These are phyloP conservation scores for Miltochrista miniata DNA, from an alignment of 2,888 invertebrate genomes.

Conservation along the genomic window DNA sequence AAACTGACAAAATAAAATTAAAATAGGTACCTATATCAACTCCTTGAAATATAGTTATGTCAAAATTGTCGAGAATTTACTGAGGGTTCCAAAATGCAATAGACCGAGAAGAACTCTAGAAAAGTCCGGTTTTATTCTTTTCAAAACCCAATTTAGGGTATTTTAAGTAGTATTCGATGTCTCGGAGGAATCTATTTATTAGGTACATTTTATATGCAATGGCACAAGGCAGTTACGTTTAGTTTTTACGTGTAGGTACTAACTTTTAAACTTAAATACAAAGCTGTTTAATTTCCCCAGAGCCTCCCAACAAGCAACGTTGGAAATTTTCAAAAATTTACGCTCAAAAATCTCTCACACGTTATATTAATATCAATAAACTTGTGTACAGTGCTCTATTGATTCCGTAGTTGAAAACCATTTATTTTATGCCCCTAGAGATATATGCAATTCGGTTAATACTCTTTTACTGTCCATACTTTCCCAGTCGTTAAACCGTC, in stretches of 20 bases:
- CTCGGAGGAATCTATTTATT: not conserved
- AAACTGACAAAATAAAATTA: too few species aligned
- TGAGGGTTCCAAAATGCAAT: too few species aligned
- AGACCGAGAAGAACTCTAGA: too few species aligned
- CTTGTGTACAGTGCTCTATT: slow-evolving; percentile 17
- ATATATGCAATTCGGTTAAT: slow-evolving; percentile 20
- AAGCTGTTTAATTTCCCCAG: slow-evolving; percentile 13
- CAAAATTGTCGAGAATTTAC: too few species aligned
- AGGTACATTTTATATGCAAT: not conserved
- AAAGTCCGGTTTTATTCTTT: too few species aligned
- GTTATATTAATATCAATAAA: slow-evolving; percentile 15
- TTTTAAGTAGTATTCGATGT: not conserved
- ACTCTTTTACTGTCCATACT: slow-evolving; percentile 35
- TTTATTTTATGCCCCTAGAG: slow-evolving; percentile 45
- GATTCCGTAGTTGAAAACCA: too few species aligned
- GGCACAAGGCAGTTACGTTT: slow-evolving; percentile 8
- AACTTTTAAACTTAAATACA: slow-evolving; percentile 12
- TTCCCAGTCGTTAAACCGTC: slow-evolving; percentile 63
- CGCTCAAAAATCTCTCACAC: slow-evolving; percentile 15
- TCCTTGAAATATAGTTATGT: too few species aligned
- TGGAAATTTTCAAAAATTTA: slow-evolving; percentile 11
- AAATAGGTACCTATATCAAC: too few species aligned
- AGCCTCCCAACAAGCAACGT: slow-evolving; percentile 7
- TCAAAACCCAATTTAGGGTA: not conserved
- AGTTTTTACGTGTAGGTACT: slow-evolving; percentile 11